Evolutionary conservation across 2,113 vertebrate species (phyloP).

Genomic region (Callaeas wilsoni): DNA sequence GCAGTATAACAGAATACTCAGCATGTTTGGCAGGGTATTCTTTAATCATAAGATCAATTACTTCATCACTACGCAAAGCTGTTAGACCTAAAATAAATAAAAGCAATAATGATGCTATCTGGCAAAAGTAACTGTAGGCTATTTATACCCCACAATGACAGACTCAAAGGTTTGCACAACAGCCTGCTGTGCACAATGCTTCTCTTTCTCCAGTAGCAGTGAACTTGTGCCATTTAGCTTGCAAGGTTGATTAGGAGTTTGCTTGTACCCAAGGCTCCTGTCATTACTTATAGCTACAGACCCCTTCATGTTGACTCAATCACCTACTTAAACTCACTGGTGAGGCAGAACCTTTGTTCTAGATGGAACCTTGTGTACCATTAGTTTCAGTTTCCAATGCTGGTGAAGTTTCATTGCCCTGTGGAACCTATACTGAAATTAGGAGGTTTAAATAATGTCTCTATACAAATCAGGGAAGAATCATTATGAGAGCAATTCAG

Average conservation of each 20-base stretch:
- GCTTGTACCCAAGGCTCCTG: background rate
- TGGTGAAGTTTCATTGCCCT: background rate
- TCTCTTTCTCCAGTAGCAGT: background rate
- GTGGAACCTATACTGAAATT: background rate
- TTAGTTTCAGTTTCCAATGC: background rate
- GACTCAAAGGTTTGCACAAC: no score
- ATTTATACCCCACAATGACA: background rate
- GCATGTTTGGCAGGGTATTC: conserved; percentile 95
- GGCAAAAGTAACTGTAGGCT: background rate
- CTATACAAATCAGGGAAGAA: background rate
- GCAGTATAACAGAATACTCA: conserved; percentile 95
- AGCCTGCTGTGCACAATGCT: background rate
- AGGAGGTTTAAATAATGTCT: background rate
- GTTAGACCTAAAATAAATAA: conserved; percentile 83
- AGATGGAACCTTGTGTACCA: rapidly evolving
- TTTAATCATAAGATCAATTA: conserved; percentile 99
- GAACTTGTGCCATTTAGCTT: background rate
- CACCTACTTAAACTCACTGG: background rate
- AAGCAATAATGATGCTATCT: background rate
- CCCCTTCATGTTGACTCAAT: background rate
- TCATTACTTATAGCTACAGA: background rate
- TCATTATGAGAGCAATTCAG: background rate
- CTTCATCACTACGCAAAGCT: conserved; percentile 94
- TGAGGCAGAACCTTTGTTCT: background rate
- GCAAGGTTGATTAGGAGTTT: background rate